Conservation (phyloP, 2,888 invertebrate genomes). For the Drosophila fungiperda region DNA sequence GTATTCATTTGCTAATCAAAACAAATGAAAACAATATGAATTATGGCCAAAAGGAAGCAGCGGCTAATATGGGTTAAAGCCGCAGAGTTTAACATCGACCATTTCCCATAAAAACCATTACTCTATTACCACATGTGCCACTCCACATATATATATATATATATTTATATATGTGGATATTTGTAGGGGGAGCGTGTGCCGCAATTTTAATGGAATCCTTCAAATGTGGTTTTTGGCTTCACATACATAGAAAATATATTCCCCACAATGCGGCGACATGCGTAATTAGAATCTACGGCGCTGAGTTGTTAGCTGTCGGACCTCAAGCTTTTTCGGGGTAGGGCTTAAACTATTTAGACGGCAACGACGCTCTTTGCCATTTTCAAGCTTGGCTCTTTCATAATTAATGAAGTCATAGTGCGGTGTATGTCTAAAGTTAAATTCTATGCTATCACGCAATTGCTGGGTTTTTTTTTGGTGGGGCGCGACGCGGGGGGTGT, state of each 20-base stretch:
- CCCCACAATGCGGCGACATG: constrained; percentile 42
- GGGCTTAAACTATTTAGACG: constrained; percentile 55
- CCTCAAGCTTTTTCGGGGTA: constrained; percentile 18
- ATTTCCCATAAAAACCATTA: constrained; percentile 26
- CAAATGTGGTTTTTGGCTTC: constrained; percentile 62
- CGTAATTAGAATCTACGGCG: constrained; percentile 75
- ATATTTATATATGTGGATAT: background rate
- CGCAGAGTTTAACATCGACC: constrained; percentile 64
- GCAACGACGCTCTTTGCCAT: constrained; percentile 53
- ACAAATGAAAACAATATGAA: constrained; percentile 81
- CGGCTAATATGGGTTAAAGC: constrained; percentile 79
- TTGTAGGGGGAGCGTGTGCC: constrained; percentile 25
- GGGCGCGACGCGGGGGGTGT: constrained; percentile 1
- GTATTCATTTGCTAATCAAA: constrained; percentile 79
- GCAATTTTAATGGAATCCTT: constrained; percentile 73
- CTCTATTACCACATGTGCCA: constrained; percentile 11
- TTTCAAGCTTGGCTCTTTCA: constrained; percentile 67
- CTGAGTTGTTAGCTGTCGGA: constrained; percentile 39
- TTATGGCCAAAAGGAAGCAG: constrained; percentile 62
- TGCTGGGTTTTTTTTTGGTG: constrained; percentile 29
- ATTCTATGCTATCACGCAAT: constrained; percentile 77
- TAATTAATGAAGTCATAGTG: constrained; percentile 81
- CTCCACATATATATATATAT: background rate
- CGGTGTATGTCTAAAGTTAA: constrained; percentile 73
- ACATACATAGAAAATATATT: constrained; percentile 18